Evolutionary conservation across 2,888 invertebrate species (phyloP), one percentile per base, ranked within the genome.

Genomic region (Acleris laterana): DNA sequence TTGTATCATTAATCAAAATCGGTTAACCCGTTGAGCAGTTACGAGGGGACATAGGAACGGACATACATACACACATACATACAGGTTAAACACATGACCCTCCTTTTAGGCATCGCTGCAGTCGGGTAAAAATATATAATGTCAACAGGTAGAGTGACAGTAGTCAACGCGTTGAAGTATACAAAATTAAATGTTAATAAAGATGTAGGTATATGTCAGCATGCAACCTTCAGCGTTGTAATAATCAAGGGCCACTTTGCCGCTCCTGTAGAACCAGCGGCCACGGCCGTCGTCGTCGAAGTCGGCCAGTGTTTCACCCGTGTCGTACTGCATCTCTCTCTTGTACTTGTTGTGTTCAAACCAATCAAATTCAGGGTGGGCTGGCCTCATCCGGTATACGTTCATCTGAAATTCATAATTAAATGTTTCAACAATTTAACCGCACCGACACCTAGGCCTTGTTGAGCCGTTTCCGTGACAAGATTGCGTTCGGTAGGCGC

Each of bases 351-450:
- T 88, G 61, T 82, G 84, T 71, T 87, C 81, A 69, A 93, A 93
- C 92, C 92, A 93, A 74, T 91, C 85, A 52, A 89, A 90, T 70
- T 93, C 89, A 0, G 92, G 91, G 22, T 87, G 87, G 1, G 89
- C 85, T 58, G 91, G 90, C 19, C 85, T 84, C 91, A 93, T 92
- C 17, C 88, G 88, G 71, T 91, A 93, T 2, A 90, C 84, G 67
- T 91, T 91, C 84, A 91, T 87, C 92, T 92, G 69, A 22, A 64
- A 25, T 19, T n/a, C 16, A 50, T 42, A 44, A 48, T 38, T 5
- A 61, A 48, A 9, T 42, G 19, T 42, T 50, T 4, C 2, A 9
- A 28, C 9, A 28, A 9, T 28, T 9, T 9, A 9, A 28, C 9
- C 9, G 28, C 28, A 3, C 28, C 28, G 9, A 28, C 28, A 28